Evolutionary conservation across 2,888 invertebrate genomes (phyloP), one percentile per base, ranked within the genome.

Genomic region (Drosophila borealis): DNA sequence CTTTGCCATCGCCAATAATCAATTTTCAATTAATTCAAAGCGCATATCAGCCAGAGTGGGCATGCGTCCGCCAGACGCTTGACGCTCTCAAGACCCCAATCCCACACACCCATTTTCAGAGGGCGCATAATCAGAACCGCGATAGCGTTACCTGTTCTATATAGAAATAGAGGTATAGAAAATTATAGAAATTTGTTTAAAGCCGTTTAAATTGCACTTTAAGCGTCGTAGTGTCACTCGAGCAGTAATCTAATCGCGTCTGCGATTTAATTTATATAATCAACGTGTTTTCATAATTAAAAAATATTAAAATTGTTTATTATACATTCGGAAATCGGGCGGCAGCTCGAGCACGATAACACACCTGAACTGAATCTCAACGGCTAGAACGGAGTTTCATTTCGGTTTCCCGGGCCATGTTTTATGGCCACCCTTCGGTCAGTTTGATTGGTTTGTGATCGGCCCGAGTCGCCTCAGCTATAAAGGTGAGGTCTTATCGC

Each of bases 191-290:
- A 86, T 86, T 86, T 83, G 85, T 88, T 88, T 90, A 85, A 89
- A 88, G 78, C 71, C 80, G 70, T 86, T 86, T 88, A 89, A 90
- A 90, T 90, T 82, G 81, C 70, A 83, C 87, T 88, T 83, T 83
- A 84, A 88, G 74, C 87, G 88, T 80, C 82, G 87, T 88, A 80
- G 82, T 84, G 81, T 87, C 85, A 81, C 78, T 78, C 69, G 74
- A 60, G 57, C 5, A 34, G 59, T 70, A 80, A 90, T 90, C 91
- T 91, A 85, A 90, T 91, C 90, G 37, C 49, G 74, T 71, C 69
- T 45, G 77, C 86, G 83, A 87, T 90, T 91, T 90, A 90, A 89
- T 90, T 90, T 90, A 90, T 91, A 89, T 89, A 90, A 90, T 89
- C 82, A 84, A 71, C 76, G 78, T 89, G 90, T 91, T 90, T 90